Evolutionary conservation across 2,797 vertebrate species (phyloP).

Genomic region (Tinamus major): DNA sequence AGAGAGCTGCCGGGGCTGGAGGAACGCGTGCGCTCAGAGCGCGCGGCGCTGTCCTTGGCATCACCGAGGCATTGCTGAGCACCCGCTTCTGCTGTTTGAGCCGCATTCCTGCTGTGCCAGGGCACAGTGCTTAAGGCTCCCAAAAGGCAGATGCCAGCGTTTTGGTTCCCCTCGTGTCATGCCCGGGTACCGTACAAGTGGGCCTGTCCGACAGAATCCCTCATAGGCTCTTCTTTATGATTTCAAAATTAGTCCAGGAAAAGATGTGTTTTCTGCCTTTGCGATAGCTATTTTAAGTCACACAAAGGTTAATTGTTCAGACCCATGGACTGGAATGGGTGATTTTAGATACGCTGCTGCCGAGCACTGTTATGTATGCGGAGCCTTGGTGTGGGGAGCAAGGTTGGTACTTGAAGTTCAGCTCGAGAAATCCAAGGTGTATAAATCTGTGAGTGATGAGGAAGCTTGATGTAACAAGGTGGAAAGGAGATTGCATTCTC

Average conservation of each 20-base stretch:
- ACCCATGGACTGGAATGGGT: not conserved
- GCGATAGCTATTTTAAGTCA: not conserved
- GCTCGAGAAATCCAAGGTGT: not conserved
- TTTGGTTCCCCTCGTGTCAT: not conserved
- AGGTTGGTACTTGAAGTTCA: not conserved
- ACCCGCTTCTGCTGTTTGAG: not conserved
- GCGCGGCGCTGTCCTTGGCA: not conserved
- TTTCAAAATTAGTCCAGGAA: not conserved
- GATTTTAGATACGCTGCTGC: not conserved
- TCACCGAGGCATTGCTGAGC: not conserved
- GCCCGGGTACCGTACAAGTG: not conserved
- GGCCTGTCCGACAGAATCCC: not conserved
- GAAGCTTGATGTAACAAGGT: slow-evolving; percentile 20
- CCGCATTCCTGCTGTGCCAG: not conserved
- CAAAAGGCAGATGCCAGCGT: not conserved
- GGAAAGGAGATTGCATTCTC: slow-evolving; percentile 42
- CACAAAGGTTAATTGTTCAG: not conserved
- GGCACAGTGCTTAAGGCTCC: not conserved
- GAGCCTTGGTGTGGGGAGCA: not conserved
- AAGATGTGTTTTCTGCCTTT: not conserved
- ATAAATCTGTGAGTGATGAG: not conserved
- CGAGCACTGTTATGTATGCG: not conserved
- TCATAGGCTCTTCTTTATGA: not conserved
- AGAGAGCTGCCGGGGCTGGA: not conserved
- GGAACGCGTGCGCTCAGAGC: not conserved